A percentile compares a stretch with the other conserved stretches of the same genome.
phyloP scores from a whole-genome alignment of 2,113 vertebrate genomes.

The Alligator sinensis region DNA sequence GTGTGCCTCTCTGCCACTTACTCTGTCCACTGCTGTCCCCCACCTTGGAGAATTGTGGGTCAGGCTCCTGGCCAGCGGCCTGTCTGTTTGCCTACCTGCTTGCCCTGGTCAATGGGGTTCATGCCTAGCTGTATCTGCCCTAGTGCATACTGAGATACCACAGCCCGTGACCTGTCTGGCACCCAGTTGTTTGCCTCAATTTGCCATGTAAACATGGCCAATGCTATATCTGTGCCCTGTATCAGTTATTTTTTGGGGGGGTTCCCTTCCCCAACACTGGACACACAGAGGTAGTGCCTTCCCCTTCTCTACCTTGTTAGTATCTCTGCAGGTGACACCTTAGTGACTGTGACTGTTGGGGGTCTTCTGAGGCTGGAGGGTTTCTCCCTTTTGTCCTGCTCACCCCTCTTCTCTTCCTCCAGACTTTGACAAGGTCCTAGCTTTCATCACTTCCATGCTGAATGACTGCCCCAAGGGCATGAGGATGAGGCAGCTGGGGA shows the following conservation, averaged over 20 bases:
- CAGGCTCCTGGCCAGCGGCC: background rate
- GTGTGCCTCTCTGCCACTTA: no score
- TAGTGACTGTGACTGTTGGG: background rate
- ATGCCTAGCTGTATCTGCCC: no score
- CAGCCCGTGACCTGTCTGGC: no score
- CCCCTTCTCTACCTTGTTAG: no score
- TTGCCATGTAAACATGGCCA: background rate
- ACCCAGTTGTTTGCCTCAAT: no score
- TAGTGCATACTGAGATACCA: background rate
- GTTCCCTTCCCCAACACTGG: no score
- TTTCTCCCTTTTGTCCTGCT: background rate
- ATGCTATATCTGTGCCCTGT: background rate
- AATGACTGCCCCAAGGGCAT: background rate
- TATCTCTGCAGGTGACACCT: no score
- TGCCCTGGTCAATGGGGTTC: no score
- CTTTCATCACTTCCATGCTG: background rate
- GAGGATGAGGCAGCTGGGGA: background rate
- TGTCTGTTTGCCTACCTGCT: no score
- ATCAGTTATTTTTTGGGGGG: no score
- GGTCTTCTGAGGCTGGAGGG: background rate
- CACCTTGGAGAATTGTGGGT: background rate
- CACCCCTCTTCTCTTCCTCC: background rate
- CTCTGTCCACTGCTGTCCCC: background rate
- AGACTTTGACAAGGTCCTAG: background rate
- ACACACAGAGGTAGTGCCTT: no score